Base-by-base conservation (phyloP, 2,888 invertebrate species). In the Orthosia gracilis region DNA sequence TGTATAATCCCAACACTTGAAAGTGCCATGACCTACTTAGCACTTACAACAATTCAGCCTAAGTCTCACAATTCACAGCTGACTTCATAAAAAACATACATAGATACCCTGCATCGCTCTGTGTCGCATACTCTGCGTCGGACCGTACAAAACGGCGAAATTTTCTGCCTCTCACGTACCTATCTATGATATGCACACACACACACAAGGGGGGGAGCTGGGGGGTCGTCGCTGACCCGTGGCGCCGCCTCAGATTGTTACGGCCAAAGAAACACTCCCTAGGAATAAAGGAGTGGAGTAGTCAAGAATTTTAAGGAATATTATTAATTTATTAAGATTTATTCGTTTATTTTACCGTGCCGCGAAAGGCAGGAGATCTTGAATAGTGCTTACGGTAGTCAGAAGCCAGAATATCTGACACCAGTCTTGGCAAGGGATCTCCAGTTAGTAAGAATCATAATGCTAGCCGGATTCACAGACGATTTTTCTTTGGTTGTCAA, bases 161-260 rank as follows among this genome's bases (percentile, higher is more conserved):
- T 91, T 91, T 92, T 91, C 90, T 91, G 89, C 89, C 89, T 92
- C 89, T 89, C 87, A 85, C 87, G 85, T 87, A 74, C 26, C 66
- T 76, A 87, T 84, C 87, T 89, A 82, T 84, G 83, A 86, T 87
- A 88, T 84, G 78, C 83, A 87, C 87, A 85, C 82, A 85, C 85
- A 82, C 75, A 81, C 71, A 55, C 13, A 76, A 72, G 61, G 73
- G 73, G 80, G 85, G 83, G 89, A 82, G 89, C 83, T 82, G 89
- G 92, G 92, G 92, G 92, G 89, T 89, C 89, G 89, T 88, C 92
- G 93, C 95, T 96, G 95, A 96, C 95, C 96, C 95, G 94, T 94
- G 95, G 94, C 95, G 95, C 95, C 94, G 94, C 94, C 95, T 95
- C 92, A 93, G 95, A 95, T 95, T 96, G 96, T 96, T 95, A 95